Base-by-base conservation (phyloP, 2,797 vertebrate genomes). In the Enteromius viviparus region DNA sequence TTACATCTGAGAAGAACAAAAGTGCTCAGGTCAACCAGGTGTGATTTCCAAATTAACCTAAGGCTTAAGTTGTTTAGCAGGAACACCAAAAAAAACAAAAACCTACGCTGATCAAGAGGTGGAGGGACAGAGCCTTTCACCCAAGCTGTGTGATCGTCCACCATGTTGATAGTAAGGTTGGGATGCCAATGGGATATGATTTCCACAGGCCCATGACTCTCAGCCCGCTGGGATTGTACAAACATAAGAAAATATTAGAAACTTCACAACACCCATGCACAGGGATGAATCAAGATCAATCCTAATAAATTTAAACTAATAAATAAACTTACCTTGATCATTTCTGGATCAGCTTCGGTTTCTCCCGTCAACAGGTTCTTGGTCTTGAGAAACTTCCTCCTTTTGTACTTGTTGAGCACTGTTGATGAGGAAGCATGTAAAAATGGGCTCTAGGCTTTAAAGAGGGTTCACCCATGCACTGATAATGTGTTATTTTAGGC, bases 381-480 rank as follows among this genome's bases (percentile, higher is more conserved):
- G 82, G 98, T 98, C 92, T 99, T 99, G 88, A 96, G 90, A 89
- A 98, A 99, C 62, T 97, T 94, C 51, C 97, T 91, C 10, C 97
- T 93, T 77, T 99, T 99, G 90, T 96, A 99, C 86, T 99, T 99
- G 90, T 99, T 99, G 80, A 99, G 92, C 98, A 98, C 98, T 99
- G 88, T 66, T 84, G 70, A 60, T 83, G 6, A 26, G 40, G 76
- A 40, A 19, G 1, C 2, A 1, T 65, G 71, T 78, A 34, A 68
- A 12, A 65, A 10, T 10, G 8, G 26, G 70, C 42, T 9, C 10
- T 70, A 37, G 10, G 26, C 4, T 9, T 47, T 26, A 53, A 76
- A 71, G 53, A 17, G 11, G 19, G 68, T 49, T 81, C 53, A 71
- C n/a, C 68, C 55, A 72, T 72, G 53, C 55, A 37, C n/a, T 74